Evolutionary conservation across 2,797 vertebrate species (phyloP).

Genomic region (Chaenodraco wilsoni): DNA sequence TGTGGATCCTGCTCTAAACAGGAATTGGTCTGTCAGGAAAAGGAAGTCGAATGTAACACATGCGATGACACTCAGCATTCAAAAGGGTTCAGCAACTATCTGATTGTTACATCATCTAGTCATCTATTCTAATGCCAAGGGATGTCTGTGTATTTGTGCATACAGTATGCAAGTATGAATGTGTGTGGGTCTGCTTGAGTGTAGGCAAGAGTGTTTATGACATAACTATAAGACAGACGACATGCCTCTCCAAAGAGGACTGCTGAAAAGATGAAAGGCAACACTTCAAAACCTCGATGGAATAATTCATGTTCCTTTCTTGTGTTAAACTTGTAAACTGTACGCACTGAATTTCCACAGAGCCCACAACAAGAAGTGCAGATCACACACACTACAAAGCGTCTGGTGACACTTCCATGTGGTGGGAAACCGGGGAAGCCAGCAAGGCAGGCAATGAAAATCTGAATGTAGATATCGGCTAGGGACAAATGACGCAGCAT

Average conservation of each 20-base stretch:
- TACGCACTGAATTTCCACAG: conserved; percentile 46
- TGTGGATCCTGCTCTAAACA: conserved; percentile 15
- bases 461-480: conserved; percentile 3
- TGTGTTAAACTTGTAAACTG: conserved; percentile 55
- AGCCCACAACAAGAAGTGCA: conserved; percentile 38
- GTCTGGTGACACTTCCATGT: conserved; percentile 54
- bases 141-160: conserved; percentile 13
- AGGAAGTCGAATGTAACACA: conserved; percentile 19
- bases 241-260: conserved; percentile 50
- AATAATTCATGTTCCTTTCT: conserved; percentile 60
- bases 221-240: conserved; percentile 41
- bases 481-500: conserved; percentile 38
- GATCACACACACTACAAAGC: conserved; percentile 60
- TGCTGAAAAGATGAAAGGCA: conserved; percentile 53
- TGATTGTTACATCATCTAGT: conserved; percentile 2
- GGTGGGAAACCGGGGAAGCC: conserved; percentile 46
- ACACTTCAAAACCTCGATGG: conserved; percentile 57
- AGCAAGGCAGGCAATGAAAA: conserved; percentile 15
- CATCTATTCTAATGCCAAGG: conserved; percentile 16
- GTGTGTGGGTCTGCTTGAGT: conserved; percentile 22
- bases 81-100: conserved; percentile 4
- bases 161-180: not conserved
- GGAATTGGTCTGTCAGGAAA: conserved; percentile 13
- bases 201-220: conserved; percentile 39
- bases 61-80: conserved; percentile 6